Conservation (phyloP, 2,888 invertebrate genomes). For the Lochmaea capreae region DNA sequence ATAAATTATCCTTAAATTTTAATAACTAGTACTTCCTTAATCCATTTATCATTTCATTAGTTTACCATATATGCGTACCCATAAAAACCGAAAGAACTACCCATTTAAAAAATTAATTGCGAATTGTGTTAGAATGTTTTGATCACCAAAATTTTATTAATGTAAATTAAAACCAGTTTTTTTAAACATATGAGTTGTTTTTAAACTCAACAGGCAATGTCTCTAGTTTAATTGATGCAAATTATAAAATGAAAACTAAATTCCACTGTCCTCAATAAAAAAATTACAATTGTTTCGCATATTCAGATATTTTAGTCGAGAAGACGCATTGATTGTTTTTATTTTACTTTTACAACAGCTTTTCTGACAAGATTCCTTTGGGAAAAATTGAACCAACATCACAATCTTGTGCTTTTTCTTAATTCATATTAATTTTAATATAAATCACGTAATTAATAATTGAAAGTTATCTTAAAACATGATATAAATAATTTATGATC, state of each 20-base stretch:
- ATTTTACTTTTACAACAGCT: neutral
- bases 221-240: neutral
- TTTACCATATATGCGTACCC: neutral
- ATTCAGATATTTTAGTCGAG: neutral
- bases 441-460: too few relatives aligned
- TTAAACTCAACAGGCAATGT: neutral
- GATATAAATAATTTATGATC: too few relatives aligned
- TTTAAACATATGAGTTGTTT: neutral
- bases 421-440: too few relatives aligned
- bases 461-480: too few relatives aligned
- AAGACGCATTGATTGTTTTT: neutral
- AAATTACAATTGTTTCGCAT: neutral
- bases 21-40: slow-evolving; percentile 9
- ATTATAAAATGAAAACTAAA: neutral
- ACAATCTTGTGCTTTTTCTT: too few relatives aligned
- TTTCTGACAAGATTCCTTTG: too few relatives aligned
- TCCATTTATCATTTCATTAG: slow-evolving; percentile 17
- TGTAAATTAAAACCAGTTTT: neutral
- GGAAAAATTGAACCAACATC: too few relatives aligned
- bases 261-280: neutral
- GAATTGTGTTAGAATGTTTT: neutral
- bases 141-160: neutral
- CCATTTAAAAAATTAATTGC: slow-evolving; percentile 4
- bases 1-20: slow-evolving; percentile 6
- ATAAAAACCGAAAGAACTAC: neutral